phyloP scores from a whole-genome alignment of 35 echinoderm and acorn worm species.

The Lytechinus variegatus region DNA sequence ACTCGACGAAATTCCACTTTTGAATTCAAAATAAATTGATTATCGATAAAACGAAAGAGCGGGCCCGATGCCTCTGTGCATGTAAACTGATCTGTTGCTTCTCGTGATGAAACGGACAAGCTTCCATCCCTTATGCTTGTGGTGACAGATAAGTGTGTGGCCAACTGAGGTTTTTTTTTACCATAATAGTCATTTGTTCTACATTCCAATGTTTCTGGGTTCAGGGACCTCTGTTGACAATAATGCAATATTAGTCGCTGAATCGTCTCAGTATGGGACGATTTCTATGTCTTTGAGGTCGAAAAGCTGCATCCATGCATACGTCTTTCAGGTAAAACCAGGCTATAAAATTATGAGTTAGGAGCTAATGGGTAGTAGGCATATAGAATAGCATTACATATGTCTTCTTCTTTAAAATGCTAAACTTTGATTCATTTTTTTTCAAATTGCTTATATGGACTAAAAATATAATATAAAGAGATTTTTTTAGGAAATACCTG shows the following conservation, averaged over 20 bases:
- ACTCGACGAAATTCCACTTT: slow-evolving; percentile 11
- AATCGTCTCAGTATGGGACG: not conserved
- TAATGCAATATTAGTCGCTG: not conserved
- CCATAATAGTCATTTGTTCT: not conserved
- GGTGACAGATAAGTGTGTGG: not conserved
- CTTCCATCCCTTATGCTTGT: not conserved
- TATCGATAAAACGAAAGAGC: slow-evolving; percentile 1
- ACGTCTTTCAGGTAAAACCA: no score
- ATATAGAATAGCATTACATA: no score
- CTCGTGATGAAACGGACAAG: not conserved
- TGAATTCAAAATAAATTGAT: slow-evolving; percentile 15
- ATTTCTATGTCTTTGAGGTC: not conserved
- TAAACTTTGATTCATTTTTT: no score
- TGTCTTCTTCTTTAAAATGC: no score
- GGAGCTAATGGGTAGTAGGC: no score
- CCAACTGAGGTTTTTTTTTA: not conserved
- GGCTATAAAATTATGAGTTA: no score
- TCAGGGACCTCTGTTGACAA: not conserved
- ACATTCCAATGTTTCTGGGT: not conserved
- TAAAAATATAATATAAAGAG: no score
- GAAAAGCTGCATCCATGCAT: not conserved
- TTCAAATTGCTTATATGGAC: no score
- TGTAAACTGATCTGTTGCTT: not conserved
- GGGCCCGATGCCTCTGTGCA: not conserved
- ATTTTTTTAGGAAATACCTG: no score